Evolutionary conservation across 1,140 invertebrate species (phyloP), one percentile per base, ranked within the genome.

Genomic region (Bombus polaris): DNA sequence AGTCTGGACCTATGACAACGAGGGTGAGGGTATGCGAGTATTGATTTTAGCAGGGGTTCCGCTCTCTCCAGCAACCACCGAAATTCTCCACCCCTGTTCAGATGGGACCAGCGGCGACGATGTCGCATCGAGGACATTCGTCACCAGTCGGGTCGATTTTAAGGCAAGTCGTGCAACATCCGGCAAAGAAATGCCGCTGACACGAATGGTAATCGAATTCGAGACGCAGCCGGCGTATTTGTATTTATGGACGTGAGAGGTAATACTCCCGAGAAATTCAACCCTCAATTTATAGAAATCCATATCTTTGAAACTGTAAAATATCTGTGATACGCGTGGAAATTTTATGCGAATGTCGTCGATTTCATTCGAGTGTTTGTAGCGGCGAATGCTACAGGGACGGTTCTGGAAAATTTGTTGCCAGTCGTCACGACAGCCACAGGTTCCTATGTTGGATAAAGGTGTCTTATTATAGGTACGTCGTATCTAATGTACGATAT

Each of bases 1-100:
- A n/a, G 39, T 85, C 86, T 83, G 83, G 74, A 89, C 70, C 88
- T 89, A 89, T 81, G 81, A 90, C 81, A 90, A 89, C 68, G 42
- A 57, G 73, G 81, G 75, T 59, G 47, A 47, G 83, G 59, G 47
- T 77, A 74, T 37, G 28, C 62, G 66, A 71, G 81, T 90, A 90
- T 90, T 90, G 89, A 90, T 90, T 90, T 89, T 87, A 82, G 32
- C 65, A 32, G 73, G 73, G 73, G 73, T 42, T 57, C 22, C 35
- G 13, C 32, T 65, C 59, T 62, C 75, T 42, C 44, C 44, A 22
- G 22, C 42, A n/a, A 66, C 78, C 47, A 47, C 28, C 77, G 76
- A 85, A 85, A 71, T 85, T 74, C 71, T 81, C 83, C 37, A 22
- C 37, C 78, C 71, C 47, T 37, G 28, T 53, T 2, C 59, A 0